Evolutionary conservation across 1,140 invertebrate genomes (phyloP).

Genomic region (Musca domestica): DNA sequence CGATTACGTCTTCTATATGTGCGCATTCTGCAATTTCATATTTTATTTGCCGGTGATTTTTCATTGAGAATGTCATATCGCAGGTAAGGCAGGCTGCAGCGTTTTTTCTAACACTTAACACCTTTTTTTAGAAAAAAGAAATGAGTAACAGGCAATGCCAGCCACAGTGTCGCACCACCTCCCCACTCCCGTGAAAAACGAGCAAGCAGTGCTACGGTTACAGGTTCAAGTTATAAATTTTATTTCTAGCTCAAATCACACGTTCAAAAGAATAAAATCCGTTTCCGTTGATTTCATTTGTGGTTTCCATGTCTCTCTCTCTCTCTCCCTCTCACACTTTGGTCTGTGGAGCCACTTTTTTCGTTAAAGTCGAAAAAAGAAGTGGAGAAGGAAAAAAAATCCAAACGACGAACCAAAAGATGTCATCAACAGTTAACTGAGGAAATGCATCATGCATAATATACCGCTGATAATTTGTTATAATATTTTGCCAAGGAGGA

Average conservation of each 20-base stretch:
- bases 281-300: slow-evolving; percentile 10
- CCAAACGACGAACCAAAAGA: slow-evolving; percentile 8
- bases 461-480: slow-evolving; percentile 21
- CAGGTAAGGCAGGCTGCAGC: neutral
- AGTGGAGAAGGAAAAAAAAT: neutral
- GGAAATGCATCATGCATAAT: slow-evolving; percentile 22
- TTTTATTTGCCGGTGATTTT: slow-evolving; percentile 18
- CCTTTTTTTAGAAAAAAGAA: slow-evolving; percentile 3
- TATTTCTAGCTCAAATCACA: slow-evolving; percentile 18
- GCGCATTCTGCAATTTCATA: neutral
- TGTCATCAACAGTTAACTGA: slow-evolving; percentile 21
- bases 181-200: neutral
- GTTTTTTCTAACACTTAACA: neutral
- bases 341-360: neutral
- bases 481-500: neutral
- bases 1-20: no score
- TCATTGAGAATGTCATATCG: slow-evolving; percentile 15
- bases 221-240: slow-evolving; percentile 17
- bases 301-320: neutral
- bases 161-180: neutral
- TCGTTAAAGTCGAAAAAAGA: no score
- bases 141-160: neutral
- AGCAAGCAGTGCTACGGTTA: neutral
- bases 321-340: neutral
- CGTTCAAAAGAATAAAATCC: slow-evolving; percentile 14